phyloP scores from a whole-genome alignment of 2,797 vertebrate genomes.

The Lithobates pipiens region DNA sequence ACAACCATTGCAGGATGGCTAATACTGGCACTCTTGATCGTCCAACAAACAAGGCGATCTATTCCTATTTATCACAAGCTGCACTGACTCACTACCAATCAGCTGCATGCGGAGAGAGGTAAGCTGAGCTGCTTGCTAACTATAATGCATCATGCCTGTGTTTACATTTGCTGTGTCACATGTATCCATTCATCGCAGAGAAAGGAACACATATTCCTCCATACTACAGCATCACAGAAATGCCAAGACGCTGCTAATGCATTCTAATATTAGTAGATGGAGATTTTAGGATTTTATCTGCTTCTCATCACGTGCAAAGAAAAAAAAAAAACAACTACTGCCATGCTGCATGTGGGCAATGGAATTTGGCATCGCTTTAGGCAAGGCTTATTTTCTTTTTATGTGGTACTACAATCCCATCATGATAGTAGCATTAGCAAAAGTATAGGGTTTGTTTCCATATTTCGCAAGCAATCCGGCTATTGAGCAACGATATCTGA shows the following conservation, averaged over 20 bases:
- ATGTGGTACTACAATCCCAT: too few species aligned
- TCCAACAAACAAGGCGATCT: slow-evolving; percentile 20
- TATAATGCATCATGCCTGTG: neutral
- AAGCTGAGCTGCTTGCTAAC: neutral
- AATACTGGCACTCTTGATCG: slow-evolving; percentile 58
- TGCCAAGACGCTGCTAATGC: neutral
- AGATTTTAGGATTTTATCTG: neutral
- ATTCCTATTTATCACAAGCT: neutral
- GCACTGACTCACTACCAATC: neutral
- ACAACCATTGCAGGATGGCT: slow-evolving; percentile 25
- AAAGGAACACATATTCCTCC: too few species aligned
- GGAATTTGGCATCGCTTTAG: neutral
- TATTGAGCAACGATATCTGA: neutral
- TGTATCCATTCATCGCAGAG: neutral
- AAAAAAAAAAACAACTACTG: neutral
- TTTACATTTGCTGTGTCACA: neutral
- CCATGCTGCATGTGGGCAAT: neutral
- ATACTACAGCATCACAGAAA: too few species aligned
- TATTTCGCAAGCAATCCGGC: too few species aligned
- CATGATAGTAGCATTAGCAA: too few species aligned
- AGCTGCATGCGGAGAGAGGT: slow-evolving; percentile 47
- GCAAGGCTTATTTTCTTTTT: neutral
- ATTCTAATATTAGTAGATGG: neutral
- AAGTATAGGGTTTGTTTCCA: too few species aligned
- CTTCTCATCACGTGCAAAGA: slow-evolving; percentile 17